A percentile compares a stretch with the other conserved stretches of the same genome.
Conservation (phyloP, 2,113 vertebrate genomes). For the Dolichotis patagonum region DNA sequence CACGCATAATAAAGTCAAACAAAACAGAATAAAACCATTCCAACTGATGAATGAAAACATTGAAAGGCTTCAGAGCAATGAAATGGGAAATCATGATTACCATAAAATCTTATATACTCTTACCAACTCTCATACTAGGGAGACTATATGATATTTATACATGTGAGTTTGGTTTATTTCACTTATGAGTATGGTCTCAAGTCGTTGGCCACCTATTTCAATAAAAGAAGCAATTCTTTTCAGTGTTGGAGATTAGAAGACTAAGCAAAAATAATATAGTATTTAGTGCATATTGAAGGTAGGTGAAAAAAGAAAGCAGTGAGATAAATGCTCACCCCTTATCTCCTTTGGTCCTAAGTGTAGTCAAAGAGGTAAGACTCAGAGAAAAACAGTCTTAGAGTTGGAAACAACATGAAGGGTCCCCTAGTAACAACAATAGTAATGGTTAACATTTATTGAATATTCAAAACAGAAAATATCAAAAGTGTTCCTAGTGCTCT, state of each 20-base stretch:
- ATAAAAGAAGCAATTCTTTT: conserved; percentile 8
- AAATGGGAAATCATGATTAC: too few species aligned
- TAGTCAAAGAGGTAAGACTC: conserved; percentile 9
- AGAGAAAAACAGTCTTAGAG: conserved; percentile 13
- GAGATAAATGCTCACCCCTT: neutral
- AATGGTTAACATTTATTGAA: neutral
- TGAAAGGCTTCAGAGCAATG: too few species aligned
- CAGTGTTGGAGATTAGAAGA: neutral
- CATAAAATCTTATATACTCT: too few species aligned
- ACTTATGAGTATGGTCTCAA: too few species aligned
- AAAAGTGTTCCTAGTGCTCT: neutral
- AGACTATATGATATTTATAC: too few species aligned
- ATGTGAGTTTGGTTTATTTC: too few species aligned
- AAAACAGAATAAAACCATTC: too few species aligned
- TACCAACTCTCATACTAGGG: too few species aligned
- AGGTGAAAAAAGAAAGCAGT: neutral
- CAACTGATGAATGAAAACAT: too few species aligned
- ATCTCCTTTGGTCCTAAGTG: conserved; percentile 8
- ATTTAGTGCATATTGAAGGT: neutral
- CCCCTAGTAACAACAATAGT: neutral
- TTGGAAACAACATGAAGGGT: neutral
- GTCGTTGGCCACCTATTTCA: neutral
- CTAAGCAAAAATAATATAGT: conserved; percentile 25
- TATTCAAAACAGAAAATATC: neutral
- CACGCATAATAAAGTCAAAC: too few species aligned